Conservation (phyloP, 2,113 vertebrate species). For the Thermophis baileyi region DNA sequence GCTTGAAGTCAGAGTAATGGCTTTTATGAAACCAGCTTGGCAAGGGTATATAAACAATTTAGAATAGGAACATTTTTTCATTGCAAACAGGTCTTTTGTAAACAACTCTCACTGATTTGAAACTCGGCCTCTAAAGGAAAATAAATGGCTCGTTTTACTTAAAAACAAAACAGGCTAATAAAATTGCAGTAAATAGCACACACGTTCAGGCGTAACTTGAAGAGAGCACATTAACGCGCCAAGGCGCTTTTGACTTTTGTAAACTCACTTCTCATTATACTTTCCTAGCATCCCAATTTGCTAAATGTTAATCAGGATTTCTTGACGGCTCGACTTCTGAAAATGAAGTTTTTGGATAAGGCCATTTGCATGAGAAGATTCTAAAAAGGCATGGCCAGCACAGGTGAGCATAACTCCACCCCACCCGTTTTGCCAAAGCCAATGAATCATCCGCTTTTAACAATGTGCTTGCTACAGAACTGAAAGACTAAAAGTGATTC, state of each 20-base stretch:
- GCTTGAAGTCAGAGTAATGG: constrained; percentile 52
- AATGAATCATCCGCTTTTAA: constrained; percentile 53
- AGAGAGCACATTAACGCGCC: constrained; percentile 56
- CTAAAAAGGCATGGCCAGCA: constrained; percentile 41
- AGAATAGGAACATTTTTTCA: constrained; percentile 58
- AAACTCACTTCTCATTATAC: constrained; percentile 28
- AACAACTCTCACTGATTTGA: constrained; percentile 68
- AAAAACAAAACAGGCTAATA: constrained; percentile 59
- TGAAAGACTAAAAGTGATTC: background rate
- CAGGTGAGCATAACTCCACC: constrained; percentile 43
- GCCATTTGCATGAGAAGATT: constrained; percentile 38
- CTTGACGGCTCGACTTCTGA: constrained; percentile 28
- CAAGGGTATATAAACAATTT: constrained; percentile 64
- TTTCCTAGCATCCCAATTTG: constrained; percentile 6
- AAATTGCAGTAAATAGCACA: constrained; percentile 58
- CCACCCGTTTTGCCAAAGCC: constrained; percentile 41
- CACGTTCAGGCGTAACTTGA: constrained; percentile 62
- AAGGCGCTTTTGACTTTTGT: constrained; percentile 44
- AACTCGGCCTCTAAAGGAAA: constrained; percentile 66
- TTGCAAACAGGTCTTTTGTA: constrained; percentile 64
- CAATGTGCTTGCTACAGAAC: constrained; percentile 32
- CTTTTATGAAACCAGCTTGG: constrained; percentile 64
- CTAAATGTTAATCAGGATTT: constrained; percentile 2
- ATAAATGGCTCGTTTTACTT: constrained; percentile 66
- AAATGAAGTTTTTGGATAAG: constrained; percentile 17